Conservation (phyloP, 1,140 invertebrate species). For the Mylabris phalerata region DNA sequence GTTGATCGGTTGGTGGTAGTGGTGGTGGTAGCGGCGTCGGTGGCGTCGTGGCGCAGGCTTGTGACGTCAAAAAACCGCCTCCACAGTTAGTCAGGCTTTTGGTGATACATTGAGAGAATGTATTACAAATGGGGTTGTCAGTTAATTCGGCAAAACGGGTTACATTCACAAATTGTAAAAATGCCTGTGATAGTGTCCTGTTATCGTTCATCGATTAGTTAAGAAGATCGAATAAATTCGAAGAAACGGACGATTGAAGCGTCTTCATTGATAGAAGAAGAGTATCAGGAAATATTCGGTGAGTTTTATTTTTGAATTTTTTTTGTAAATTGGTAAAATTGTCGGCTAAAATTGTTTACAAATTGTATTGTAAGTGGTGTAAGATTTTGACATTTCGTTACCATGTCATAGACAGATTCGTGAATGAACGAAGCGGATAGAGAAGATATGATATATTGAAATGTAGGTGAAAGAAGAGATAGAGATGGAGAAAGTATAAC, state of each 20-base stretch:
- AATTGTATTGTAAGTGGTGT: too few species aligned
- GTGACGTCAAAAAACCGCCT: conserved; percentile 35
- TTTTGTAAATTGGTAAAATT: too few species aligned
- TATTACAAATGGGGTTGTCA: conserved; percentile 23
- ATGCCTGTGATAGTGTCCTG: conserved; percentile 26
- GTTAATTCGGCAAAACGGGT: conserved; percentile 19
- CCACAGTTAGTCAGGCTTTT: conserved; percentile 33
- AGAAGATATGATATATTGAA: conserved; percentile 19
- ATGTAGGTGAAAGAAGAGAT: conserved; percentile 24
- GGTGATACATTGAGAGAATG: conserved; percentile 30
- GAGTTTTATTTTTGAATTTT: too few species aligned
- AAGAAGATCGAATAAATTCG: neutral
- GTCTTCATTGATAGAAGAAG: too few species aligned
- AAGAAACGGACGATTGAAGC: too few species aligned
- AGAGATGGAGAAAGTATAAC: conserved; percentile 23
- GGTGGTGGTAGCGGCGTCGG: conserved; percentile 12
- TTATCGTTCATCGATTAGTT: conserved; percentile 17
- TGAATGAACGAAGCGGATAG: conserved; percentile 16
- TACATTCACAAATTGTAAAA: conserved; percentile 12
- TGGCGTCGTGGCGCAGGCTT: conserved; percentile 25
- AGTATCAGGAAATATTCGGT: too few species aligned
- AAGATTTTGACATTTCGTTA: conserved; percentile 9
- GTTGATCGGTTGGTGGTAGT: conserved; percentile 8
- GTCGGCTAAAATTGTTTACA: too few species aligned
- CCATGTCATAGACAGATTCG: conserved; percentile 14